These are phyloP conservation scores for Sesia bembeciformis DNA, from an alignment of 2,888 invertebrate species.

Conservation along the genomic window DNA sequence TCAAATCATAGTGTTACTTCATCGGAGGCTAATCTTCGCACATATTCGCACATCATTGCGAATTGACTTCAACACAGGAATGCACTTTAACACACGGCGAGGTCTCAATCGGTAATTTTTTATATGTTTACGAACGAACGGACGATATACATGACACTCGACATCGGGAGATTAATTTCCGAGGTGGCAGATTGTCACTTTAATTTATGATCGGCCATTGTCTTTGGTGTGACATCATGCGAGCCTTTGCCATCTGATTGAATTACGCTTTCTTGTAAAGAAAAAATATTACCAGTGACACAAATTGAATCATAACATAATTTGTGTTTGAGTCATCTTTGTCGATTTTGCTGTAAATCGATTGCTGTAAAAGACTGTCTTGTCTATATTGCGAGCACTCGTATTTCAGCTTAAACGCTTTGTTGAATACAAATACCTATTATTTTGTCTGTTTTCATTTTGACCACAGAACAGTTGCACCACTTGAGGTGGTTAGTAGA, in stretches of 20 bases:
- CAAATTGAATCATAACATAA: neutral
- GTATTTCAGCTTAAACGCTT: no score
- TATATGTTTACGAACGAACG: conserved; percentile 50
- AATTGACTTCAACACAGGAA: conserved; percentile 62
- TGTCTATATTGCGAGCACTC: no score
- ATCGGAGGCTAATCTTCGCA: conserved; percentile 26
- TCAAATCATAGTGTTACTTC: conserved; percentile 10
- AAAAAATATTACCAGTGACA: neutral
- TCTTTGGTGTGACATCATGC: conserved; percentile 60
- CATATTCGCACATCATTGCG: conserved; percentile 60
- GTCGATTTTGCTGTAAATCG: neutral
- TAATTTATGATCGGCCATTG: conserved; percentile 70
- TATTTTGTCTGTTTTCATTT: neutral
- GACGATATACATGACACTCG: conserved; percentile 52
- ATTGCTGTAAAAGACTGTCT: no score
- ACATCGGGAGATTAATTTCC: conserved; percentile 67
- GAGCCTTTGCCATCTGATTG: conserved; percentile 39
- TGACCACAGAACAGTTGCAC: conserved; percentile 10
- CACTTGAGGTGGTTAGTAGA: conserved; percentile 23
- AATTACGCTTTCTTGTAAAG: conserved; percentile 10
- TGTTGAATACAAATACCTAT: no score
- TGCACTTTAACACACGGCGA: conserved; percentile 61
- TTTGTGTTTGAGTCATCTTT: neutral
- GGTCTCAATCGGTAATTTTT: conserved; percentile 63
- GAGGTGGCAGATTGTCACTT: conserved; percentile 66